Base-by-base conservation (phyloP, 2,888 invertebrate genomes). In the Invenusta paracnida region DNA sequence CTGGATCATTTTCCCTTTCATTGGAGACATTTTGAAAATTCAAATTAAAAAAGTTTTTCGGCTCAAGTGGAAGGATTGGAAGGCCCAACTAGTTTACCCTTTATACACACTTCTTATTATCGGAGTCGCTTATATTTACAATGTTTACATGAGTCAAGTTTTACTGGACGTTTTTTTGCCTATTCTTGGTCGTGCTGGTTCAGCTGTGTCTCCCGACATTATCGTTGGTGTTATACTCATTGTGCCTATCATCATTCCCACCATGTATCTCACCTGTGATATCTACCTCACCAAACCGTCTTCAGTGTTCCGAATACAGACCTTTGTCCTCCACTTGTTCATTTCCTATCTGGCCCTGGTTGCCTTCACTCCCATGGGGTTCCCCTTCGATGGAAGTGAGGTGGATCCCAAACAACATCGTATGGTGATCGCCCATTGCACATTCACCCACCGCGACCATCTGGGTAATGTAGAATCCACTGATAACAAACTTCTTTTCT, bases 361-460 rank as follows among this genome's bases (percentile, higher is more conserved):
- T 11, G 27, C 29, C 25, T 29, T 30, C 31, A 83, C 83, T 17
- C 66, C 27, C 17, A 31, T 31, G 27, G 83, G 83, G 5, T 83
- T 83, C 25, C 83, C 29, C 25, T 83, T 31, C 28, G 48, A 83
- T 25, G 31, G 48, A 23, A 31, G 31, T 25, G 29, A 30, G n/a
- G 27, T 30, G 2, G 25, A 31, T 27, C 83, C 85, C 1, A 82
- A 81, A 23, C 82, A 85, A 84, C 85, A 85, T 27, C 82, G 85
- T 23, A 83, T 85, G 17, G 5, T 81, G n/a, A 85, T 85, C 5
- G 29, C 29, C 28, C 85, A 85, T 30, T 29, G 73, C 13, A 30
- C 67, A 28, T 28, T 28, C 23, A 73, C 73, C 2, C 28, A 81
- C 27, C 85, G 73, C 1, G 30, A 85, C 13, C 27, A 85, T 27